Percentiles rank a stretch among this genome's conserved stretches.
These are phyloP conservation scores for Crypturellus tataupa DNA, from an alignment of 2,797 vertebrate species.

Conservation along the genomic window DNA sequence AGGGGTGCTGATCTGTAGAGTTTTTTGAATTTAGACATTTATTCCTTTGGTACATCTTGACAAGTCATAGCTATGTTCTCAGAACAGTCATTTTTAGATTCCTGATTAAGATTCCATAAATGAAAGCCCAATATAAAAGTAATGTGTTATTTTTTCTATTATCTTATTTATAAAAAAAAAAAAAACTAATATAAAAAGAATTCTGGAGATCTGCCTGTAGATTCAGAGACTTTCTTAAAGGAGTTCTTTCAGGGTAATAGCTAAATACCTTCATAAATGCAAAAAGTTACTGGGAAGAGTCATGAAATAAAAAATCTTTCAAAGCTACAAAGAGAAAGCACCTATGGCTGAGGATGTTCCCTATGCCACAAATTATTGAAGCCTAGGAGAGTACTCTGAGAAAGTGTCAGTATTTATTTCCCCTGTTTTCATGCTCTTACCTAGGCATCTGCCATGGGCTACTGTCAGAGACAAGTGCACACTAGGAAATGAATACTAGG, in stretches of 20 bases:
- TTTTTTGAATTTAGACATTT: background rate
- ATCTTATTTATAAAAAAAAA: background rate
- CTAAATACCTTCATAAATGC: background rate
- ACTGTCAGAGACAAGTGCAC: background rate
- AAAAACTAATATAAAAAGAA: background rate
- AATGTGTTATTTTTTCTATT: accelerated
- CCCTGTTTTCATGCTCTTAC: background rate
- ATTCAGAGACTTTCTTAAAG: background rate
- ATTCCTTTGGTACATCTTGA: background rate
- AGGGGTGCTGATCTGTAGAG: background rate
- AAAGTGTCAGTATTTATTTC: background rate
- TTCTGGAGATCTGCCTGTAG: background rate
- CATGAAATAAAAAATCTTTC: background rate
- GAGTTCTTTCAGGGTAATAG: background rate
- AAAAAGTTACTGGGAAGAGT: background rate
- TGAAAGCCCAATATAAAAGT: background rate
- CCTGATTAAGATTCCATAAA: background rate
- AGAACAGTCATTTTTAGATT: background rate
- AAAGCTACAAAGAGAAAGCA: background rate
- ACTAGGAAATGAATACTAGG: background rate
- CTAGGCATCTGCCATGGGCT: background rate
- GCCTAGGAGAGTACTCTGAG: background rate
- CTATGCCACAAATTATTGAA: background rate
- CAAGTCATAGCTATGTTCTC: background rate
- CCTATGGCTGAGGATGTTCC: background rate